These are phyloP conservation scores for Clinocottus analis DNA, from an alignment of 2,113 vertebrate genomes.

Conservation along the genomic window DNA sequence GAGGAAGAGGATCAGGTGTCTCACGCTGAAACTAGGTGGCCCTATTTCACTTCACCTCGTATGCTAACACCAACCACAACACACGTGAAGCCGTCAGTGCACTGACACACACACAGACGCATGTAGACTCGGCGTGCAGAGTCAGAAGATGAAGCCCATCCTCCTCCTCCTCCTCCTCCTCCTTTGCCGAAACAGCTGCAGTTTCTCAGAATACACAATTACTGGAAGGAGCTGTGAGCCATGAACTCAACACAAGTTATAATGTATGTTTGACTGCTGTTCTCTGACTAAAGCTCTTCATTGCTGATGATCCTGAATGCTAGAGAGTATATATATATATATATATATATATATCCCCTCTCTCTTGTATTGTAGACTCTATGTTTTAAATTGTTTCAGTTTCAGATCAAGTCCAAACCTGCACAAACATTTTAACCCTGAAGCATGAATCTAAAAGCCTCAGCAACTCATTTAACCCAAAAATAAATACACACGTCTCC, in stretches of 20 bases:
- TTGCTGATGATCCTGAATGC: background rate
- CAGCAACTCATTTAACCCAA: background rate
- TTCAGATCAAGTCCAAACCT: background rate
- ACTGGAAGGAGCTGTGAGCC: background rate
- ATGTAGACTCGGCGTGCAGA: background rate
- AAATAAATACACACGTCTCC: background rate
- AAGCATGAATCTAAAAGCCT: background rate
- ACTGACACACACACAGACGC: background rate
- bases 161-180: background rate
- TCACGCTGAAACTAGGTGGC: background rate
- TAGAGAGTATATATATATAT: background rate
- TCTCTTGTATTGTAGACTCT: background rate
- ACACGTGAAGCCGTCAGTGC: background rate
- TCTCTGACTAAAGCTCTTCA: background rate
- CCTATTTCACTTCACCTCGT: background rate
- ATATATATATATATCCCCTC: too few relatives aligned
- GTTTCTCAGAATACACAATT: background rate
- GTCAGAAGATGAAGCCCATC: background rate
- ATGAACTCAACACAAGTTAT: background rate
- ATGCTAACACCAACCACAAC: background rate
- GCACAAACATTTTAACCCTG: background rate
- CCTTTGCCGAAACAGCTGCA: background rate
- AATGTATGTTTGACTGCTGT: background rate
- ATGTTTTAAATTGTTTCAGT: background rate
- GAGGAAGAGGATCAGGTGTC: conserved; percentile 1